Evolutionary conservation across 2,113 vertebrate genomes (phyloP).

Genomic region (Thalassoma bifasciatum): DNA sequence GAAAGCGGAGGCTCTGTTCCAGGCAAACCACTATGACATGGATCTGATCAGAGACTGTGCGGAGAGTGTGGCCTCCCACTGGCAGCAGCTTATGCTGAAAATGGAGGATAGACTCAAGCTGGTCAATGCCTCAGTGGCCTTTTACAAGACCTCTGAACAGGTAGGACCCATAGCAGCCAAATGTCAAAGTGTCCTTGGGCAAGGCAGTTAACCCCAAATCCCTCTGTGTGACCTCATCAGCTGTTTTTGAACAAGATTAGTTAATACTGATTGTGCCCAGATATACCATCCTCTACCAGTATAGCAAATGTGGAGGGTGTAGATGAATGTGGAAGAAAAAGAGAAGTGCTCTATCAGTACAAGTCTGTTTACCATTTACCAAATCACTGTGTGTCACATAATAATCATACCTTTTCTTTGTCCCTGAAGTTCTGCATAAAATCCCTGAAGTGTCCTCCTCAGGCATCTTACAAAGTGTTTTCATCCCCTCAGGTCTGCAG

Average conservation of each 20-base stretch:
- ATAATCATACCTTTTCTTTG: background rate
- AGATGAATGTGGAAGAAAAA: too few species aligned
- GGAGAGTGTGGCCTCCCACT: conserved; percentile 97
- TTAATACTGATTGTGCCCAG: too few species aligned
- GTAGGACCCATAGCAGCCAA: conserved; percentile 65
- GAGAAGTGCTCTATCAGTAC: too few species aligned
- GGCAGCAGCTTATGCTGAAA: conserved; percentile 99
- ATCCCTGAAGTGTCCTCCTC: background rate
- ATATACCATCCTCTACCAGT: too few species aligned
- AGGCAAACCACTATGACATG: conserved; percentile 98
- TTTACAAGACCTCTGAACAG: conserved; percentile 99
- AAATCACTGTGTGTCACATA: too few species aligned
- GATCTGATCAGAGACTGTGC: conserved; percentile 98
- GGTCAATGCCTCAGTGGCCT: conserved; percentile 98
- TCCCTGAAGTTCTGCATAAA: background rate
- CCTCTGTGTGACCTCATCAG: too few species aligned
- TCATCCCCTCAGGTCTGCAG: conserved; percentile 90
- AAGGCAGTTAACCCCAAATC: too few species aligned
- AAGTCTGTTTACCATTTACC: background rate
- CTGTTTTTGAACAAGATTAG: too few species aligned
- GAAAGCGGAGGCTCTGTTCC: conserved; percentile 96
- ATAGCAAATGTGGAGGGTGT: too few species aligned
- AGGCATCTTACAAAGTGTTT: background rate
- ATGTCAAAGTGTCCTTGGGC: too few species aligned
- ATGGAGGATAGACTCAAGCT: conserved; percentile 99